Evolutionary conservation across 1,140 invertebrate genomes (phyloP).

Genomic region (Drosophila suzukii): DNA sequence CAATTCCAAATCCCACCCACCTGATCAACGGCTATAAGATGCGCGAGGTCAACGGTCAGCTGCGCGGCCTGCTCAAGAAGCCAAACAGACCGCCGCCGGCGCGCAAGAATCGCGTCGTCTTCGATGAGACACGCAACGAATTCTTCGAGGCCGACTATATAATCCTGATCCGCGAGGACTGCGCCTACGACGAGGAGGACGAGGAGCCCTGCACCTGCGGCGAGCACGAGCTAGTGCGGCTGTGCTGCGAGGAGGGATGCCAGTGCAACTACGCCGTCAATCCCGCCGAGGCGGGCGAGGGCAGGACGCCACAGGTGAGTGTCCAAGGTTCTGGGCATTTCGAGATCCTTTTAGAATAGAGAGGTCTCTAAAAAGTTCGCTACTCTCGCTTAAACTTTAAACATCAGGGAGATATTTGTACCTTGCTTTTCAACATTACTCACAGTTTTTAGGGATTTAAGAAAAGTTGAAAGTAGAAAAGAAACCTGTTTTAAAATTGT

Average conservation of each 20-base stretch:
- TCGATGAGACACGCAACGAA: constrained; percentile 93
- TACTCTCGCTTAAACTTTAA: too few species aligned
- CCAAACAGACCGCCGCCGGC: constrained; percentile 81
- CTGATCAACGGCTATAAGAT: constrained; percentile 49
- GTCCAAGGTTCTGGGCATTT: background rate
- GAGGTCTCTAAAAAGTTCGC: too few species aligned
- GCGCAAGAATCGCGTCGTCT: constrained; percentile 91
- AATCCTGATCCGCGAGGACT: constrained; percentile 93
- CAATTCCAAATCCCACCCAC: background rate
- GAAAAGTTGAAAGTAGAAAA: too few species aligned
- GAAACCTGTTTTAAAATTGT: too few species aligned
- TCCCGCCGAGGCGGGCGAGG: constrained; percentile 72
- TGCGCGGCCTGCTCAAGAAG: constrained; percentile 81
- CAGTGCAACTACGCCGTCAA: constrained; percentile 85
- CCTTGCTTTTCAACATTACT: too few species aligned
- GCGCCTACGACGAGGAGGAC: constrained; percentile 91
- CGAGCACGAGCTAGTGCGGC: constrained; percentile 88
- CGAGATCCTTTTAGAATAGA: too few species aligned
- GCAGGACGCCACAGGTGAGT: constrained; percentile 83
- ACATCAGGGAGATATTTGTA: too few species aligned
- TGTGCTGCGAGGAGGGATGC: constrained; percentile 87
- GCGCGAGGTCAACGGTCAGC: constrained; percentile 81
- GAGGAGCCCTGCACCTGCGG: constrained; percentile 91
- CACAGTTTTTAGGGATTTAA: too few species aligned
- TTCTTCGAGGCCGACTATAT: constrained; percentile 95